These are phyloP conservation scores for Branchellion lobata DNA, from an alignment of 2,888 invertebrate genomes.

Conservation along the genomic window DNA sequence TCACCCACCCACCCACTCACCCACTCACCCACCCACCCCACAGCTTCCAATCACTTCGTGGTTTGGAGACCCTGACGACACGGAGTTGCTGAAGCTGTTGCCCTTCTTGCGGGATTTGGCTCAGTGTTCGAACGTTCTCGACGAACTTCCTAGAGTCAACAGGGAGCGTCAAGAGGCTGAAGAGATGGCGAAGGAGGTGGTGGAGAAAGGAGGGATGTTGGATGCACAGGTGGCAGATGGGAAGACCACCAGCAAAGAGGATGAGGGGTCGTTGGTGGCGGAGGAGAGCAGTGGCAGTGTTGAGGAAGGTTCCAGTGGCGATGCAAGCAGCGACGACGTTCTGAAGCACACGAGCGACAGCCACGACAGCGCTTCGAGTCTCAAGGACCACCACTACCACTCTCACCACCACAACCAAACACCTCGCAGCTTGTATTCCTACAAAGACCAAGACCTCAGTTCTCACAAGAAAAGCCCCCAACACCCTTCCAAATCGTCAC, in stretches of 20 bases:
- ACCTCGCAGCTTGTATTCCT: neutral
- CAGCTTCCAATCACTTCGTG: constrained; percentile 34
- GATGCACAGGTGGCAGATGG: no score
- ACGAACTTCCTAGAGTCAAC: neutral
- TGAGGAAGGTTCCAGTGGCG: neutral
- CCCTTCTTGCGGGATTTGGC: neutral
- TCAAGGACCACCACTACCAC: neutral
- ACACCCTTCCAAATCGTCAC: neutral
- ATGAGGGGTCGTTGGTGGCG: neutral
- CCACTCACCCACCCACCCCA: neutral
- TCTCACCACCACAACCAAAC: neutral
- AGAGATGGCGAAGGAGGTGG: neutral
- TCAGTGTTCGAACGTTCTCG: constrained; percentile 4
- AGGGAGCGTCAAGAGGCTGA: neutral
- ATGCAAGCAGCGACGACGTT: neutral
- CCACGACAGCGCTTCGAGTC: neutral
- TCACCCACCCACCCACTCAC: no score
- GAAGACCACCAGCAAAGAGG: neutral
- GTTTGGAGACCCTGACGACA: constrained; percentile 34
- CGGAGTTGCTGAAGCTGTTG: constrained; percentile 31
- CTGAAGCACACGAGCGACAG: neutral
- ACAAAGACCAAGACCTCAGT: neutral
- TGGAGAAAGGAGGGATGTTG: neutral
- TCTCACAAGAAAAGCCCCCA: neutral
- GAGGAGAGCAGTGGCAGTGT: neutral